These are phyloP conservation scores for Camptogramma bilineatum DNA, from an alignment of 2,888 invertebrate genomes.

Conservation along the genomic window DNA sequence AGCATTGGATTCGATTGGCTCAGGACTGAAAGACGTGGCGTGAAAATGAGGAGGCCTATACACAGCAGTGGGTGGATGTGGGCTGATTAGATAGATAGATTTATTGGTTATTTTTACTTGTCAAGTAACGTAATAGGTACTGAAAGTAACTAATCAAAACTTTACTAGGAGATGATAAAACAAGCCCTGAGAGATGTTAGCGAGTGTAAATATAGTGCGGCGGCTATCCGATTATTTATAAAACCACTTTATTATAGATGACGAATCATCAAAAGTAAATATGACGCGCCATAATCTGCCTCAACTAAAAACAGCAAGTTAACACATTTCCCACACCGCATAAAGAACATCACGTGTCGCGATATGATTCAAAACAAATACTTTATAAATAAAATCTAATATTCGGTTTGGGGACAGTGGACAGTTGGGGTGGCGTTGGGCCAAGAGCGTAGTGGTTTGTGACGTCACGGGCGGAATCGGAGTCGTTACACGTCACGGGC, in stretches of 20 bases:
- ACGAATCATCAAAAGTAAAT: constrained; percentile 15
- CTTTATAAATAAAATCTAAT: constrained; percentile 75
- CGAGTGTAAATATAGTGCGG: neutral
- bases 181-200: neutral
- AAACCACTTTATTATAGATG: constrained; percentile 11
- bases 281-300: constrained; percentile 17
- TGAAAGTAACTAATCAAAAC: too few species aligned
- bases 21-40: too few species aligned
- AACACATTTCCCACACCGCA: constrained; percentile 30
- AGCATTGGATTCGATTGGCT: too few species aligned
- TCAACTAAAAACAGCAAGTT: constrained; percentile 29
- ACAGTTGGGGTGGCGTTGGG: constrained; percentile 76
- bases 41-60: too few species aligned
- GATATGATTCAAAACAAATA: constrained; percentile 79
- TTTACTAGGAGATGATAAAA: too few species aligned
- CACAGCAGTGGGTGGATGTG: too few species aligned
- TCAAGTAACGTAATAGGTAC: too few species aligned
- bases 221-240: neutral
- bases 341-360: constrained; percentile 60
- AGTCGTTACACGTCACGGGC: constrained; percentile 41
- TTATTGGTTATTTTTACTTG: too few species aligned
- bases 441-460: constrained; percentile 54
- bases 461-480: constrained; percentile 41
- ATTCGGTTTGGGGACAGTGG: constrained; percentile 60
- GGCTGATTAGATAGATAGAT: too few species aligned